These are phyloP conservation scores for Machaerirhynchus nigripectus DNA, from an alignment of 2,113 vertebrate genomes.

Conservation along the genomic window DNA sequence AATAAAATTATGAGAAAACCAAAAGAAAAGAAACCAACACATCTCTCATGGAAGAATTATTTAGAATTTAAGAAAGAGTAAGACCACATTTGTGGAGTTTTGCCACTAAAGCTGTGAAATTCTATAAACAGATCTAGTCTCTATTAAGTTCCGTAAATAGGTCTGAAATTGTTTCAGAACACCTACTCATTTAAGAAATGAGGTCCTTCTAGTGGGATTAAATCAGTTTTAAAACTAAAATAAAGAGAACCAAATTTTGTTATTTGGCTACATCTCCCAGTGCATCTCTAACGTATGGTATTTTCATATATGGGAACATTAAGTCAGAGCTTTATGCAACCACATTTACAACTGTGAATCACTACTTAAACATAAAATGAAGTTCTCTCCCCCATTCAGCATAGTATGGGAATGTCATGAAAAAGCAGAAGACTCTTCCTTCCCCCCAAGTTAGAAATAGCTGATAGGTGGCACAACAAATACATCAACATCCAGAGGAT, in stretches of 20 bases:
- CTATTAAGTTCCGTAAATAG: background rate
- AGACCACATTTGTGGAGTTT: background rate
- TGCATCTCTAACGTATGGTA: background rate
- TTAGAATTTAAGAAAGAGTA: background rate
- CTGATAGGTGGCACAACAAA: background rate
- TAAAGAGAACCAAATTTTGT: background rate
- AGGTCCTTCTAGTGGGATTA: background rate
- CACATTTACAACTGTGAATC: background rate
- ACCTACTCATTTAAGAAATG: background rate
- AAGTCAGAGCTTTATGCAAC: background rate
- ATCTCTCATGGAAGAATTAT: background rate
- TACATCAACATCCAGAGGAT: background rate
- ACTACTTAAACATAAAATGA: background rate
- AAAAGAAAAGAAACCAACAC: background rate
- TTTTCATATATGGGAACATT: background rate
- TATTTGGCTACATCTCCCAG: background rate
- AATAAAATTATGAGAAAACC: background rate
- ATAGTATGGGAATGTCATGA: background rate
- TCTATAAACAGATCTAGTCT: background rate
- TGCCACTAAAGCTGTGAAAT: background rate
- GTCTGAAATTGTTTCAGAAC: slow-evolving; percentile 5
- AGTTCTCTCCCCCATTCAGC: background rate
- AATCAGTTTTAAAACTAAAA: background rate
- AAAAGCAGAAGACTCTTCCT: background rate
- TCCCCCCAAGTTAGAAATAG: background rate